Evolutionary conservation across 2,113 vertebrate species (phyloP).

Genomic region (Anoura caudifer): DNA sequence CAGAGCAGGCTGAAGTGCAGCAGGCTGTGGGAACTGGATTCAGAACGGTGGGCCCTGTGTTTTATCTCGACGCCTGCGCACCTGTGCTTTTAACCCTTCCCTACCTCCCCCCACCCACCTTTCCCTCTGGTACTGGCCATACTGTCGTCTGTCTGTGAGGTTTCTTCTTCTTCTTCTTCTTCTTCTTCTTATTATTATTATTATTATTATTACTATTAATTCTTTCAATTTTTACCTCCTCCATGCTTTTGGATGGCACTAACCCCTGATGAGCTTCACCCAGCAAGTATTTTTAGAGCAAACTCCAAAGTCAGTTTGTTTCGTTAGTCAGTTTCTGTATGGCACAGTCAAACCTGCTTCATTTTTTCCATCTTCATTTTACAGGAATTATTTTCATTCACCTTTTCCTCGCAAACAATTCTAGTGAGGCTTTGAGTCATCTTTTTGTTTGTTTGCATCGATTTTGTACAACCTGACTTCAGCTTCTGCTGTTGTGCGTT

Average conservation of each 20-base stretch:
- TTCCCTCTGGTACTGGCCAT: background rate
- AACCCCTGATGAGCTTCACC: background rate
- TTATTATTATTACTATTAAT: background rate
- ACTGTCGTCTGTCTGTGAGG: background rate
- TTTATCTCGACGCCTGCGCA: rapidly evolving
- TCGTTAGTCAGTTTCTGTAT: background rate
- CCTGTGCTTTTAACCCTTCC: background rate
- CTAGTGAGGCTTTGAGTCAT: background rate
- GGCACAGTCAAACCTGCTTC: background rate
- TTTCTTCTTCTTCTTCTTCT: background rate
- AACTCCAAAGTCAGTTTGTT: background rate
- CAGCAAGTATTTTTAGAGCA: background rate
- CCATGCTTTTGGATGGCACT: rapidly evolving
- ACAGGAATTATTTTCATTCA: background rate
- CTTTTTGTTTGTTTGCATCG: background rate
- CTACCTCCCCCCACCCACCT: background rate
- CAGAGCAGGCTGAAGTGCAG: background rate
- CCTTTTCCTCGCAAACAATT: background rate
- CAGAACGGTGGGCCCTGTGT: rapidly evolving
- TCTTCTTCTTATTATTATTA: background rate
- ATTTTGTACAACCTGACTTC: background rate
- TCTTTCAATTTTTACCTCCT: background rate
- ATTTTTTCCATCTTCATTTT: background rate
- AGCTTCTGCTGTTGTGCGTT: background rate
- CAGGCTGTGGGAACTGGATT: background rate